Conservation (phyloP, 35 echinoderm and acorn worm genomes). For the Chiridota heheva region DNA sequence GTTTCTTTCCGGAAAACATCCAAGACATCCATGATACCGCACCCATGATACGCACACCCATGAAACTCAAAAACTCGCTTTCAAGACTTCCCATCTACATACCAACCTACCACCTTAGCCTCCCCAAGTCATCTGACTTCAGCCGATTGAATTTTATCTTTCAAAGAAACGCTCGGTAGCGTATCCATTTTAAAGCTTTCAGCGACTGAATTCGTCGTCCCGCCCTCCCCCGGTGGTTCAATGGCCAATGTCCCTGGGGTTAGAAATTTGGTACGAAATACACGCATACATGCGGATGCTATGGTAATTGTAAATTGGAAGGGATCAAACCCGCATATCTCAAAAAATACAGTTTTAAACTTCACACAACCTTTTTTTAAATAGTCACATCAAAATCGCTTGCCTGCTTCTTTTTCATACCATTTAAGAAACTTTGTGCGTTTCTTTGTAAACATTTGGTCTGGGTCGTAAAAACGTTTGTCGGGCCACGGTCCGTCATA, state of each 20-base stretch:
- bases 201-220: no score
- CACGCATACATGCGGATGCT: conserved; percentile 36
- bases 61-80: conserved; percentile 17
- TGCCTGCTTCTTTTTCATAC: no score
- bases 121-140: neutral
- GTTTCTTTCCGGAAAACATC: conserved; percentile 21
- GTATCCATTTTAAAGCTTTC: neutral
- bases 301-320: conserved; percentile 59
- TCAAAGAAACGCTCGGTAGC: neutral
- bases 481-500: neutral
- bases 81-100: neutral
- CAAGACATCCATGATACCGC: no score
- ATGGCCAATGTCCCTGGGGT: neutral
- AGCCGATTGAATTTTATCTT: no score
- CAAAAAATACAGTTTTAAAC: no score
- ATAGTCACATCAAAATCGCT: no score
- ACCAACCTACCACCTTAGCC: neutral
- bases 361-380: no score
- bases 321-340: conserved; percentile 49
- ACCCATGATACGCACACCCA: no score
- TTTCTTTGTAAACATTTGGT: no score
- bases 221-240: no score
- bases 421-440: no score
- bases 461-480: neutral
- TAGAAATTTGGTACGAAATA: conserved; percentile 46